Evolutionary conservation across 1,140 invertebrate genomes (phyloP), one percentile per base, ranked within the genome.

Genomic region (Oryzaephilus surinamensis): DNA sequence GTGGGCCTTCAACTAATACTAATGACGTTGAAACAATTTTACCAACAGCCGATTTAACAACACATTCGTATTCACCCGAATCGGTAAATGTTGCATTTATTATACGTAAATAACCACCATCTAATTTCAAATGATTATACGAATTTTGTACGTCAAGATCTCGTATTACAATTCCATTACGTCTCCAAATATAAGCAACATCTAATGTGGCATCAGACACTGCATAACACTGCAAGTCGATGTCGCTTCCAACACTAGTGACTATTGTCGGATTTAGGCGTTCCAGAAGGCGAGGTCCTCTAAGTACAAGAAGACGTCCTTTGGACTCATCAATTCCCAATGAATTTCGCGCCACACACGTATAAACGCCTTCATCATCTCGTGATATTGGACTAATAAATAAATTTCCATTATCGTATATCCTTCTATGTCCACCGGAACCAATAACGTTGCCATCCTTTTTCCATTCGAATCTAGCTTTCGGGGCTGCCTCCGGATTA

Each of bases 401-500:
- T 1, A 95, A 68, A 58, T 82, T 89, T 12, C 89, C 89, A 64
- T 76, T 87, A 33, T 83, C 77, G 21, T 86, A 64, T 34, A 94
- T 86, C 46, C 73, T 74, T 51, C 85, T 68, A 54, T 83, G 76
- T 2, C 85, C 84, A 18, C 84, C 84, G 18, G 75, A 58, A 35
- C 81, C 86, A 31, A 94, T 73, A 2, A 82, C 66, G 52, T 79
- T 80, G 12, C 83, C 86, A 68, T 97, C 82, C 62, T 92, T 92
- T 55, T 84, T 84, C 93, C 93, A 97, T 24, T 77, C 72, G 55
- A 92, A 92, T 49, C 77, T 77, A 0, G 94, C 89, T 46, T 70
- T 73, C 1, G 95, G 94, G 3, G 93, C 91, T 12, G 90, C 92
- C 69, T 98, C 94, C 0, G 94, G 93, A 51, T 86, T 79, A 63